Conservation (phyloP, 2,888 invertebrate genomes). For the Ophion ellenae region DNA sequence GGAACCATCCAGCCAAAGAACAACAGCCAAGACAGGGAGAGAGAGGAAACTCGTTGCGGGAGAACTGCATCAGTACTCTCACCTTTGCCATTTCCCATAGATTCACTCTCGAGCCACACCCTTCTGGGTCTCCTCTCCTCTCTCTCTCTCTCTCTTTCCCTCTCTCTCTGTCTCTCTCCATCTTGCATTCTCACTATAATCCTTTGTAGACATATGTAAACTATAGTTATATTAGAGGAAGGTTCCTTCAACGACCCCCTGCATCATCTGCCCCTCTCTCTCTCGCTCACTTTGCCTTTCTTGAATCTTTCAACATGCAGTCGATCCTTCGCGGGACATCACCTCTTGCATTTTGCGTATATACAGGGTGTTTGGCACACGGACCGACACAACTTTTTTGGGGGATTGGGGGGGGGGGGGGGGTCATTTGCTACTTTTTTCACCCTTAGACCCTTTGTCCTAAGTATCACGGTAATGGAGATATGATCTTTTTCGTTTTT, state of each 20-base stretch:
- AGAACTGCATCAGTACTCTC: constrained; percentile 55
- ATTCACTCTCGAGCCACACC: constrained; percentile 76
- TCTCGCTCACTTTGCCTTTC: constrained; percentile 21
- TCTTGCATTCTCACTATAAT: constrained; percentile 26
- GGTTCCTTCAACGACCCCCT: constrained; percentile 50
- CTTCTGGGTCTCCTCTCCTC: constrained; percentile 59
- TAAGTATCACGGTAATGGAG: too few species aligned
- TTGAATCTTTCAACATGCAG: constrained; percentile 14
- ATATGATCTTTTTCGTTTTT: too few species aligned
- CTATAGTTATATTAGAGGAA: constrained; percentile 27
- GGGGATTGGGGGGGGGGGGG: too few species aligned
- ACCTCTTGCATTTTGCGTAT: constrained; percentile 32
- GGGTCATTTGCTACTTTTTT: too few species aligned
- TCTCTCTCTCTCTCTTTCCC: constrained; percentile 50
- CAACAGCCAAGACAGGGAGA: constrained; percentile 32
- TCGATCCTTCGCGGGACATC: constrained; percentile 43
- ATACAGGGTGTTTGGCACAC: neutral
- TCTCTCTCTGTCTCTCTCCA: constrained; percentile 18
- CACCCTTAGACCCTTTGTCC: too few species aligned
- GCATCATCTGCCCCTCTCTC: constrained; percentile 37
- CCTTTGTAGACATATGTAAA: constrained; percentile 38
- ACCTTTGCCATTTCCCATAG: constrained; percentile 81
- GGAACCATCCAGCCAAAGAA: constrained; percentile 25
- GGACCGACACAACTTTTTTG: too few species aligned
- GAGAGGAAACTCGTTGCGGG: constrained; percentile 52